Base-by-base conservation (phyloP, 2,888 invertebrate genomes). In the Drymonia ruficornis region DNA sequence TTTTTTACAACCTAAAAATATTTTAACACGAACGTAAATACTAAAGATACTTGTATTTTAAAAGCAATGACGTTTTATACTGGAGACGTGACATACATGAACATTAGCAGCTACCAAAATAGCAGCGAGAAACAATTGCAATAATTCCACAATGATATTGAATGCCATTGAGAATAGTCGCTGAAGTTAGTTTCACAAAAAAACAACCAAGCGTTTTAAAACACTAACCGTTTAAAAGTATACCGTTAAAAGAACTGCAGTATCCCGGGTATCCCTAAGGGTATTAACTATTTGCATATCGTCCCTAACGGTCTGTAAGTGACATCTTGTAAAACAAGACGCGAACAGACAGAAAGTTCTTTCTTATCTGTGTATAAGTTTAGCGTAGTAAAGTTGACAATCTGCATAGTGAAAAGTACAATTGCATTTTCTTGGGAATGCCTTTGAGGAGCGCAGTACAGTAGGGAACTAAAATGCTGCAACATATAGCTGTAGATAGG, bases 241-340 rank as follows among this genome's bases (percentile, higher is more conserved):
- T 15, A 5, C 13, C n/a, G 38, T 38, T 38, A n/a, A 38, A 38
- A 5, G 9, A 38, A 38, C 13, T 38, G 7, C 38, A n/a, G 38
- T 38, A 15, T 38, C 13, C 1, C 6, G n/a, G n/a, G 38, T 38
- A 12, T 50, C 66, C 53, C 49, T 19, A 50, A 50, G 47, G 11
- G 36, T 49, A 53, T 65, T 52, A 29, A 36, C 38, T 12, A 53
- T 65, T 65, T 56, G 29, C 48, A 63, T 63, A 60, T 60, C 49
- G 15, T 48, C 19, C 19, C 31, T 23, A 23, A 23, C 23, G 23
- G 6, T 29, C 50, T 42, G 59, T 34, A 42, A 12, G 18, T 36
- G n/a, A 47, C 52, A 31, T 31, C 40, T 51, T 55, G 28, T 38
- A 15, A 38, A 19, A 45, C 36, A 44, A 18, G 23, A 16, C 42